Percentiles rank a stretch among this genome's conserved stretches.
Evolutionary conservation across 1,140 invertebrate species (phyloP).

Genomic region (Cephus cinctus): DNA sequence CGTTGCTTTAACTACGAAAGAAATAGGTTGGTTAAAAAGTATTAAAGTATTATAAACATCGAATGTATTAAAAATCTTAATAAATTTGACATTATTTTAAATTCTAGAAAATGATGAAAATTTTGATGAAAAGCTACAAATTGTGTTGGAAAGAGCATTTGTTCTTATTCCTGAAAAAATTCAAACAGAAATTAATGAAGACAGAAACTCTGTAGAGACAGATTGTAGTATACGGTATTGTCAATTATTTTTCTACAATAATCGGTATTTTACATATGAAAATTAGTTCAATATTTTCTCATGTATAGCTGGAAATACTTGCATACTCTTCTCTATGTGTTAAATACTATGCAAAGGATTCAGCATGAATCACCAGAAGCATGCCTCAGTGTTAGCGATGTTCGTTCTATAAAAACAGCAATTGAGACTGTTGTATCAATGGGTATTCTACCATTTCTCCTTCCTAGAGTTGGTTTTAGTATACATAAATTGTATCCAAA

Average conservation of each 20-base stretch:
- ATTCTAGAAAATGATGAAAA: slow-evolving; percentile 13
- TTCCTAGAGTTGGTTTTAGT: slow-evolving; percentile 65
- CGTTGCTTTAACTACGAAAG: not conserved
- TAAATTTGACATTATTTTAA: not conserved
- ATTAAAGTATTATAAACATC: not conserved
- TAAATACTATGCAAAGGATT: slow-evolving; percentile 25
- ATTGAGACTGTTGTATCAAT: slow-evolving; percentile 64
- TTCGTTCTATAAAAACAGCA: slow-evolving; percentile 54
- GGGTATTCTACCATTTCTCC: slow-evolving; percentile 65
- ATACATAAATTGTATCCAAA: slow-evolving; percentile 47
- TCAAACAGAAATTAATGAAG: slow-evolving; percentile 16
- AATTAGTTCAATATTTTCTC: not conserved
- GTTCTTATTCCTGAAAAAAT: slow-evolving; percentile 20
- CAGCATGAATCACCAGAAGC: slow-evolving; percentile 27
- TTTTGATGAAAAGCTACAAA: slow-evolving; percentile 21
- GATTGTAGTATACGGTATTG: not conserved
- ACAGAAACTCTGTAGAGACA: slow-evolving; percentile 11
- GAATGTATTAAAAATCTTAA: not conserved
- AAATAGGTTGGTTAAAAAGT: not conserved
- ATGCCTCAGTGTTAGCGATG: slow-evolving; percentile 61
- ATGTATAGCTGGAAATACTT: slow-evolving; percentile 28
- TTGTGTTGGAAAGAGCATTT: slow-evolving; percentile 19
- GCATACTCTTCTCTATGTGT: slow-evolving; percentile 24
- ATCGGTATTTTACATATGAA: not conserved
- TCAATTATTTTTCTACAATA: not conserved